Evolutionary conservation across 1,140 invertebrate species (phyloP).

Genomic region (Hormaphis cornu): DNA sequence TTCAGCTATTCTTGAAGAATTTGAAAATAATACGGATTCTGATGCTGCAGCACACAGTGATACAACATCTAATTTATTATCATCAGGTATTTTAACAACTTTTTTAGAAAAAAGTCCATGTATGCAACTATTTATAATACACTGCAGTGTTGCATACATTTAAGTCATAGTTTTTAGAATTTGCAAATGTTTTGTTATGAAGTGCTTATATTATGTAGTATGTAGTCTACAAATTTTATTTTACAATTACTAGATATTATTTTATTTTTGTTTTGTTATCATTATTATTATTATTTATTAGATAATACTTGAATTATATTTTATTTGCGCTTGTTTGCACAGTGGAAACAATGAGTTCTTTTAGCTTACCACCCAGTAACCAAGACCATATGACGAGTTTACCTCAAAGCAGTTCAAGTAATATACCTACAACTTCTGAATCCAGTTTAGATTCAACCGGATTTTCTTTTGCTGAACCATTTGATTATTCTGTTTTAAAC

Average conservation of each 20-base stretch:
- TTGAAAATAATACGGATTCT: constrained; percentile 53
- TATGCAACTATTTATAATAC: background rate
- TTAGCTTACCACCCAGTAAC: constrained; percentile 35
- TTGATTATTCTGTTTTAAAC: constrained; percentile 24
- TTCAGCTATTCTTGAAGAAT: constrained; percentile 65
- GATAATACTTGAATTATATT: too few species aligned
- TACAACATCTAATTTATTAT: constrained; percentile 55
- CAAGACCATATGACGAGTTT: constrained; percentile 26
- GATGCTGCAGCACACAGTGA: constrained; percentile 46
- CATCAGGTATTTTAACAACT: constrained; percentile 52
- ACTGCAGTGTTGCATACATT: constrained; percentile 1
- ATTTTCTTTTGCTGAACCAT: constrained; percentile 13
- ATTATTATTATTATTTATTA: too few species aligned
- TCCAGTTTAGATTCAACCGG: constrained; percentile 22
- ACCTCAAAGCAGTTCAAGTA: constrained; percentile 10
- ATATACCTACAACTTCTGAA: constrained; percentile 17
- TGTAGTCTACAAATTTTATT: background rate
- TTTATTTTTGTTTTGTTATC: constrained; percentile 27
- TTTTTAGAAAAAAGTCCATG: too few species aligned
- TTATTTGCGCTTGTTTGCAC: constrained; percentile 30
- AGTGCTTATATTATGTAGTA: constrained; percentile 5
- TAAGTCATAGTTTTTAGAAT: too few species aligned
- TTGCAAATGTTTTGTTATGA: constrained; percentile 5
- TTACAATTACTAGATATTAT: constrained; percentile 13
- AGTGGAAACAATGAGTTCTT: constrained; percentile 37